Percentiles rank a stretch among this genome's conserved stretches.
Evolutionary conservation across 2,888 invertebrate genomes (phyloP).

Genomic region (Trissonchulus latispiculum): DNA sequence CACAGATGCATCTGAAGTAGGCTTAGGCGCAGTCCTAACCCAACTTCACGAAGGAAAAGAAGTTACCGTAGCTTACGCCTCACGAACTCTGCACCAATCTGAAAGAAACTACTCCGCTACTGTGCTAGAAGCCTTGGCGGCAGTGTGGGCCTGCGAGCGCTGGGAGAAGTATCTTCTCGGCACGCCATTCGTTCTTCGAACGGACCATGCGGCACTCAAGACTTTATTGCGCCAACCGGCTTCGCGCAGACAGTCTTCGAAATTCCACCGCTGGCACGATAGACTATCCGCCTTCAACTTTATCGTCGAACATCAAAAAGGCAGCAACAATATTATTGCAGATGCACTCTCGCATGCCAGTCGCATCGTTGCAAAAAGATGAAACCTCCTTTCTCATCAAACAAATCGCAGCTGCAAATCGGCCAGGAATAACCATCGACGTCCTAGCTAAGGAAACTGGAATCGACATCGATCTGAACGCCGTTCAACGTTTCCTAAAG

Average conservation of each 20-base stretch:
- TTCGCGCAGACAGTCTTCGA: background rate
- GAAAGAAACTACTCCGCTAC: background rate
- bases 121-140: background rate
- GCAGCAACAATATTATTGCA: background rate
- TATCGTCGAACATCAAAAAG: background rate
- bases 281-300: background rate
- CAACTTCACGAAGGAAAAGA: conserved; percentile 1
- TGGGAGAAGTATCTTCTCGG: background rate
- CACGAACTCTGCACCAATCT: background rate
- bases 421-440: too few species aligned
- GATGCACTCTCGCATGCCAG: background rate
- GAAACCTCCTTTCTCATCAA: too few species aligned
- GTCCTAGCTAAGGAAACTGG: too few species aligned
- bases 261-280: background rate
- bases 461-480: too few species aligned
- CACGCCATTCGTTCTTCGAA: background rate
- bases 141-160: background rate
- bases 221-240: background rate
- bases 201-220: background rate
- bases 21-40: background rate
- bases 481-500: too few species aligned
- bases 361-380: too few species aligned
- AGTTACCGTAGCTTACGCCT: background rate
- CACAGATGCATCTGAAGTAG: conserved; percentile 7
- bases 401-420: too few species aligned